Evolutionary conservation across 2,113 vertebrate species (phyloP), one percentile per base, ranked within the genome.

Genomic region (Paratilapia polleni): DNA sequence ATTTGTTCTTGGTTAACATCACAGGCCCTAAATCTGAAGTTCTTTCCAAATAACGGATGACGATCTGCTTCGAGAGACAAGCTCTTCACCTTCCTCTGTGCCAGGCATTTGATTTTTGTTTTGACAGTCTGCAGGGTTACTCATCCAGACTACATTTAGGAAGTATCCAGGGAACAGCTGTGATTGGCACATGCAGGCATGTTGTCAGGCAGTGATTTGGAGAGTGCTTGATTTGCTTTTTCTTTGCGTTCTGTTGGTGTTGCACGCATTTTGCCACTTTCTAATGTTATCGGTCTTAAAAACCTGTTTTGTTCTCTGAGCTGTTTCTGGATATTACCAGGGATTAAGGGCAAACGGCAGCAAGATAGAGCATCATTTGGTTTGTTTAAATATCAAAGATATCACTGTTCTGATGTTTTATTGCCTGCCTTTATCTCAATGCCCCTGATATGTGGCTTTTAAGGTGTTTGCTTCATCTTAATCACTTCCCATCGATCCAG

Each of bases 391-490:
- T 49, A 20, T 79, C 36, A 76, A 36, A 73, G 19, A 38, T 15
- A 22, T 52, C n/a, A 19, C n/a, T 56, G 47, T 13, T 31, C 49
- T 19, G 41, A 15, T 38, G 28, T 83, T 86, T 70, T 81, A 87
- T 82, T 4, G 10, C 14, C 20, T 19, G 24, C 9, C 19, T 83
- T 89, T 86, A 90, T 91, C 91, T 83, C 47, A 77, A 5, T 34
- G 54, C 13, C 36, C 68, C 62, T 77, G 80, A 89, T 87, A 81
- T 85, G 62, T 81, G 76, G 4, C 38, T 66, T 80, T 36, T 78
- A 78, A 88, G 81, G 83, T 84, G 89, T 90, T 89, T 82, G 63
- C 52, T 63, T 87, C 82, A 82, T 89, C 73, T 78, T 80, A 66
- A 88, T 91, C 78, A 59, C 83, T 81, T 89, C 88, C 73, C 2